A percentile compares a stretch with the other conserved stretches of the same genome.
phyloP scores from a whole-genome alignment of 2,113 vertebrate species.

The Labrus mixtus region DNA sequence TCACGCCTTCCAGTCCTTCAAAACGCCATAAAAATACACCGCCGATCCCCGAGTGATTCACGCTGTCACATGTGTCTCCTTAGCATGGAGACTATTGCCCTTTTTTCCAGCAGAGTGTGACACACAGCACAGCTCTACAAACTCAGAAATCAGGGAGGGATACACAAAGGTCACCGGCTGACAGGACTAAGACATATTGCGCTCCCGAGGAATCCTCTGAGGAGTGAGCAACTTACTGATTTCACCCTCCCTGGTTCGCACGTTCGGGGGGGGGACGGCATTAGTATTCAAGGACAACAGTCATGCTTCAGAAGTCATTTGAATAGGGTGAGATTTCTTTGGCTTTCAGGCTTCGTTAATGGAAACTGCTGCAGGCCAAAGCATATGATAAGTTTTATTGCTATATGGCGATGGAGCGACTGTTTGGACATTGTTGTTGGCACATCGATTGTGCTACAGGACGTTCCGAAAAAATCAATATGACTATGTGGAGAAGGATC shows the following conservation, averaged over 20 bases:
- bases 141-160: conserved; percentile 71
- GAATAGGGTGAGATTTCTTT: conserved; percentile 52
- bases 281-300: conserved; percentile 75
- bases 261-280: conserved; percentile 16
- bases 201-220: conserved; percentile 67
- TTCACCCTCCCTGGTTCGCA: conserved; percentile 51
- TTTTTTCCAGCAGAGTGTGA: conserved; percentile 59
- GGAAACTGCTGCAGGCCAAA: conserved; percentile 51
- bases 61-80: conserved; percentile 61
- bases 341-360: conserved; percentile 62
- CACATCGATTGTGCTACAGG: conserved; percentile 37
- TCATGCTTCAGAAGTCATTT: conserved; percentile 63
- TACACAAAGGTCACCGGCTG: conserved; percentile 77
- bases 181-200: conserved; percentile 77
- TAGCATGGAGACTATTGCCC: conserved; percentile 67
- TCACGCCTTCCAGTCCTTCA: conserved; percentile 36
- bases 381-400: conserved; percentile 37
- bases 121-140: conserved; percentile 63
- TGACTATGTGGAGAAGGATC: conserved; percentile 31
- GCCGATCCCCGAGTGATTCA: conserved; percentile 21
- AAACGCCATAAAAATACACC: conserved; percentile 32
- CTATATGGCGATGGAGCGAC: background rate
- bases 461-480: conserved; percentile 51
- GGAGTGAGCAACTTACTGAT: conserved; percentile 69
- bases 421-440: conserved; percentile 51